Conservation (phyloP, 2,113 vertebrate species). For the Dendrocopos noguchii region DNA sequence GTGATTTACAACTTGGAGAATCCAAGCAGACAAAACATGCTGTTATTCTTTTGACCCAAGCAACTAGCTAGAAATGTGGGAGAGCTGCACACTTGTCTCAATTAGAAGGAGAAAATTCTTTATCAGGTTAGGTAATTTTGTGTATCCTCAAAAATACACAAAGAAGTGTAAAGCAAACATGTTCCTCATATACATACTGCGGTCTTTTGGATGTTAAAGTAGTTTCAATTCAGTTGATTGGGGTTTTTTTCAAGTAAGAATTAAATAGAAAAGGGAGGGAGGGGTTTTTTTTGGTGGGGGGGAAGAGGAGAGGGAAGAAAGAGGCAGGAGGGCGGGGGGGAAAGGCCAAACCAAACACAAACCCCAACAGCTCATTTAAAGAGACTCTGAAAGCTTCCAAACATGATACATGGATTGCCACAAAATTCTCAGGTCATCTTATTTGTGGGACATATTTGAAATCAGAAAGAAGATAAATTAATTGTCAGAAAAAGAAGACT, state of each 20-base stretch:
- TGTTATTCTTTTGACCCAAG: not conserved
- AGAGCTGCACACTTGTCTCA: not conserved
- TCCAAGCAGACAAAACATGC: not conserved
- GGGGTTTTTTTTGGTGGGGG: not conserved
- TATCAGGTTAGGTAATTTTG: not conserved
- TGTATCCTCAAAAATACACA: not conserved
- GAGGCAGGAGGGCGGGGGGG: too few species aligned
- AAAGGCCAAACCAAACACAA: not conserved
- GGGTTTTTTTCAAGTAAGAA: not conserved
- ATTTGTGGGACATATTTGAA: not conserved
- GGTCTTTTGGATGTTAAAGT: not conserved
- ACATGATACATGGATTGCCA: not conserved
- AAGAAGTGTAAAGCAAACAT: not conserved
- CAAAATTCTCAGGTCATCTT: not conserved
- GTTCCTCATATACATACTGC: not conserved
- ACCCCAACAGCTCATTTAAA: not conserved
- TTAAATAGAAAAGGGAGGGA: not conserved
- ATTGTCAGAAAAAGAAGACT: not conserved
- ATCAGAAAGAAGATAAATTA: not conserved
- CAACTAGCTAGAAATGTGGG: not conserved
- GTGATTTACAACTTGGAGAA: not conserved
- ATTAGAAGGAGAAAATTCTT: not conserved
- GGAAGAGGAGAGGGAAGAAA: too few species aligned
- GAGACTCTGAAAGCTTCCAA: not conserved
- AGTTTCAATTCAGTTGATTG: not conserved